Conservation (phyloP, 2,113 vertebrate species). For the Crypturellus undulatus region DNA sequence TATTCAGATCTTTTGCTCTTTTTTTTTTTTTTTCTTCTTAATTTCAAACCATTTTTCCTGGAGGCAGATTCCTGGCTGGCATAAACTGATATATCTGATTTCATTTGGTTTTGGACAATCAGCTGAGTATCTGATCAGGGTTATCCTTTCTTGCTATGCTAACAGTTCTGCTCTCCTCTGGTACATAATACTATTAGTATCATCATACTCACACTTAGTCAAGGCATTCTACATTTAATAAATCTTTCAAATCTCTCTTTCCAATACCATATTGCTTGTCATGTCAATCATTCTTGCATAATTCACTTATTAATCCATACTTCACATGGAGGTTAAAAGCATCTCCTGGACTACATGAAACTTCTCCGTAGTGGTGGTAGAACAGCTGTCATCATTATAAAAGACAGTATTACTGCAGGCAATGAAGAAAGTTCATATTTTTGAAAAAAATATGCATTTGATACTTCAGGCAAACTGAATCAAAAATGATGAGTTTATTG, state of each 20-base stretch:
- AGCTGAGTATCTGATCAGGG: background rate
- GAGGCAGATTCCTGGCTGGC: background rate
- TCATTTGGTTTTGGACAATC: conserved; percentile 10
- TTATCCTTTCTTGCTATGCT: background rate
- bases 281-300: conserved; percentile 56
- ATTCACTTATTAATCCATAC: conserved; percentile 41
- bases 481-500: background rate
- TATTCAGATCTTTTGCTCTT: conserved; percentile 22
- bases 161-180: background rate
- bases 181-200: conserved; percentile 8
- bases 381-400: background rate
- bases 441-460: background rate
- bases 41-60: conserved; percentile 28
- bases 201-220: background rate
- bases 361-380: background rate
- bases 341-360: conserved; percentile 6
- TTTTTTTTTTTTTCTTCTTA: conserved; percentile 30
- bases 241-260: background rate
- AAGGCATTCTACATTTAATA: conserved; percentile 33
- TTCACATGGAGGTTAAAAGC: conserved; percentile 45
- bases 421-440: background rate
- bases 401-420: background rate
- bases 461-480: background rate
- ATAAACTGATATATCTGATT: conserved; percentile 37
- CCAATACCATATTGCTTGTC: background rate